These are phyloP conservation scores for Megamerina dolium DNA, from an alignment of 2,888 invertebrate species.

Conservation along the genomic window DNA sequence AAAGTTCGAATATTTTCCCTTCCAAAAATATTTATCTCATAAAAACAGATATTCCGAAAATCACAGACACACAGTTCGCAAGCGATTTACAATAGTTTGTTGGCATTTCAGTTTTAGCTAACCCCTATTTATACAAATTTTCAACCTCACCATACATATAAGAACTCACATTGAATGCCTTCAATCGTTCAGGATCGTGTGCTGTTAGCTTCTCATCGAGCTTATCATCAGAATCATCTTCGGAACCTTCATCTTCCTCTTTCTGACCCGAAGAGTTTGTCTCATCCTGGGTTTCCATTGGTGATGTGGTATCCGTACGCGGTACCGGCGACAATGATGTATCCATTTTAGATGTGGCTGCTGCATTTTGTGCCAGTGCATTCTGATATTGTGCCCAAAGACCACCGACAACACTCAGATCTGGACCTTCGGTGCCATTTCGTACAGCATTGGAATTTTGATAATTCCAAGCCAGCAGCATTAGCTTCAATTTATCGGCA, in stretches of 20 bases:
- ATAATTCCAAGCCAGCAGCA: slow-evolving; percentile 85
- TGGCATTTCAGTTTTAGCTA: no score
- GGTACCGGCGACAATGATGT: slow-evolving; percentile 49
- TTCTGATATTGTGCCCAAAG: slow-evolving; percentile 83
- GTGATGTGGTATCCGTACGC: slow-evolving; percentile 58
- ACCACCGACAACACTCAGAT: slow-evolving; percentile 59
- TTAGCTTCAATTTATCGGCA: slow-evolving; percentile 80
- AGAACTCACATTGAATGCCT: slow-evolving; percentile 86
- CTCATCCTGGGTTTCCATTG: slow-evolving; percentile 64
- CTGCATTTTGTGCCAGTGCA: slow-evolving; percentile 64
- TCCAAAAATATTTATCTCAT: no score
- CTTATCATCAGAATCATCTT: slow-evolving; percentile 87
- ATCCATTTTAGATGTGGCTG: slow-evolving; percentile 43
- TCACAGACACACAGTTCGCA: no score
- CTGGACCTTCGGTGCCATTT: slow-evolving; percentile 52
- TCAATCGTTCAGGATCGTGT: slow-evolving; percentile 88
- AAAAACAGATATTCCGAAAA: no score
- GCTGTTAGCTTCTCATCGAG: slow-evolving; percentile 69
- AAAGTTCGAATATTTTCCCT: no score
- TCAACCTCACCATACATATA: no score
- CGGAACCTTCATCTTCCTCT: slow-evolving; percentile 73
- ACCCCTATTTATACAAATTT: no score
- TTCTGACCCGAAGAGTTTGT: slow-evolving; percentile 85
- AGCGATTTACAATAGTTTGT: no score
- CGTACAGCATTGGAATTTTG: slow-evolving; percentile 68